Base-by-base conservation (phyloP, 2,888 invertebrate genomes). In the Geotrupes spiniger region DNA sequence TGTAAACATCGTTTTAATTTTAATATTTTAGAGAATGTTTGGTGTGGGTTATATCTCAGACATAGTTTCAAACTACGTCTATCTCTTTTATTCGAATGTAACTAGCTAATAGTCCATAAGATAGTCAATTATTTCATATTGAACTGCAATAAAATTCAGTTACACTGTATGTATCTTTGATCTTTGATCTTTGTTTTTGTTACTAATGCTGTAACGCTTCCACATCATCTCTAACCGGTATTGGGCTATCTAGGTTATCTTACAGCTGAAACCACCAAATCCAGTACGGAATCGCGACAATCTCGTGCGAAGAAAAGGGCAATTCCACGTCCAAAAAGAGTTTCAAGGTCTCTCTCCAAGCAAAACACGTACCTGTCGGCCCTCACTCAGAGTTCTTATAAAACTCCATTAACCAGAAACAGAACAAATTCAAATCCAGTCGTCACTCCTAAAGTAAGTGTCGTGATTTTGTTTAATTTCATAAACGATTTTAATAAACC, bases 391-490 rank as follows among this genome's bases (percentile, higher is more conserved):
- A 21, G 21, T 6, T 4, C 21, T 21, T 21, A 21, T 21, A 21
- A 21, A 21, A 21, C 21, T 4, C 21, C 21, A 33, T 15, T 33
- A 6, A 31, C 29, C 9, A 36, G 10, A 21, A 21, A 2, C 51
- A 58, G 49, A 4, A 51, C 57, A 4, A 38, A 49, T 2, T 49
- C 54, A 14, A 64, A 60, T 51, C 68, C 63, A 41, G 49, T 54
- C 26, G 59, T 71, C 4, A 70, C 68, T 12, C 69, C 70, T 15
- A 71, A 70, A 61, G 69, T 68, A 62, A 52, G 15, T 26, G 26
- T 26, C 6, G n/a, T n/a, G n/a, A n/a, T n/a, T n/a, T n/a, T n/a
- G n/a, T n/a, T n/a, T n/a, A n/a, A n/a, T n/a, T n/a, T n/a, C n/a
- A n/a, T n/a, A n/a, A n/a, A n/a, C n/a, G n/a, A n/a, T n/a, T n/a